Evolutionary conservation across 2,888 invertebrate genomes (phyloP).

Genomic region (Drosophila vallismaia): DNA sequence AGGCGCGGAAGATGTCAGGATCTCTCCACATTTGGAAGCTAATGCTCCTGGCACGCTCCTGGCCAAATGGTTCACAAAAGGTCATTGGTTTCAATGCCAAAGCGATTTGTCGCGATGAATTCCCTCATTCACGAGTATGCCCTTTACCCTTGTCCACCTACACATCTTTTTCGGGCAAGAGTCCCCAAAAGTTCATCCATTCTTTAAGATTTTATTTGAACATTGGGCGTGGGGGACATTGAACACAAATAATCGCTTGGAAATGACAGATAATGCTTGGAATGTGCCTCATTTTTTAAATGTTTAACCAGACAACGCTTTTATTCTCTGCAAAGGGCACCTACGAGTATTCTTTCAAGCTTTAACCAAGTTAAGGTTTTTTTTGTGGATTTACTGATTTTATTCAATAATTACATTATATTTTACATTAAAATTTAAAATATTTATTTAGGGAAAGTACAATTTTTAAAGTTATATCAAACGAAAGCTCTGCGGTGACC

Average conservation of each 20-base stretch:
- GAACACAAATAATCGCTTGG: not conserved
- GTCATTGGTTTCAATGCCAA: conserved; percentile 51
- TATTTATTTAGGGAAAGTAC: too few relatives aligned
- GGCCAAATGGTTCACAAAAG: conserved; percentile 15
- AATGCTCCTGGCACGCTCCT: not conserved
- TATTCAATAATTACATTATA: too few relatives aligned
- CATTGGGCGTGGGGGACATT: not conserved
- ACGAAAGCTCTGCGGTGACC: too few relatives aligned
- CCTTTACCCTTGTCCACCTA: not conserved
- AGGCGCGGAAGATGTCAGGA: conserved; percentile 1
- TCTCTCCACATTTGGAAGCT: not conserved
- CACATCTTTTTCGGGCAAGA: not conserved
- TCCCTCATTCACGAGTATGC: not conserved
- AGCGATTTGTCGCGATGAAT: conserved; percentile 8
- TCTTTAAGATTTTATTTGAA: not conserved
- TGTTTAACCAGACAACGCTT: not conserved
- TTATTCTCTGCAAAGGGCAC: not conserved
- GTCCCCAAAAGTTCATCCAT: not conserved
- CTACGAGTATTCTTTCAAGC: not conserved
- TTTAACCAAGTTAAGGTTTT: too few relatives aligned
- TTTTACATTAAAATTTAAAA: too few relatives aligned
- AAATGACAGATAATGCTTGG: not conserved
- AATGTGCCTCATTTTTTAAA: not conserved
- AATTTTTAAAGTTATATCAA: too few relatives aligned
- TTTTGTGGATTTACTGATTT: too few relatives aligned